phyloP scores from a whole-genome alignment of 2,888 invertebrate species.

The Meganola albula region DNA sequence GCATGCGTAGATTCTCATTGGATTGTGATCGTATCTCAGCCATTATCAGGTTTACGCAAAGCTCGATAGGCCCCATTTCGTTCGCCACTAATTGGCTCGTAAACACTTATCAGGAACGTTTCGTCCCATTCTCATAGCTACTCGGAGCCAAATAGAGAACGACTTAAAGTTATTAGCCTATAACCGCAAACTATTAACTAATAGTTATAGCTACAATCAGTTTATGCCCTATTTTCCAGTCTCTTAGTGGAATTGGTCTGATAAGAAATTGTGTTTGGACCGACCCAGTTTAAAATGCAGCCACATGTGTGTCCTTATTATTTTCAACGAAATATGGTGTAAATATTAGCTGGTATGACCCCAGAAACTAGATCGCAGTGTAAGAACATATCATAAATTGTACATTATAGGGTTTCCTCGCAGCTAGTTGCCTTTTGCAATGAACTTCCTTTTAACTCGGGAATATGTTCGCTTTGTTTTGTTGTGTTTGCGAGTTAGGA shows the following conservation, averaged over 20 bases:
- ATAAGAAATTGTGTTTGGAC: constrained; percentile 37
- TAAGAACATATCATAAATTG: constrained; percentile 67
- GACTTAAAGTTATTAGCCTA: constrained; percentile 40
- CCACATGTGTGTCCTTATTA: constrained; percentile 48
- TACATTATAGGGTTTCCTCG: constrained; percentile 67
- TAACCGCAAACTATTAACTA: constrained; percentile 38
- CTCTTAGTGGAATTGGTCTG: constrained; percentile 32
- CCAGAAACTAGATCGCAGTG: constrained; percentile 55
- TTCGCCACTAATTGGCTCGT: constrained; percentile 60
- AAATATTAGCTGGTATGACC: constrained; percentile 57
- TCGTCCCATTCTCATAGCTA: constrained; percentile 44
- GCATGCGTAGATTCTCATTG: constrained; percentile 3
- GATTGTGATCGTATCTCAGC: constrained; percentile 40
- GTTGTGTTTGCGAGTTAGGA: constrained; percentile 72
- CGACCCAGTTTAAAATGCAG: constrained; percentile 32
- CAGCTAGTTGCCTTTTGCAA: constrained; percentile 70
- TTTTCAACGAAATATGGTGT: constrained; percentile 51
- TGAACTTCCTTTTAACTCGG: constrained; percentile 67
- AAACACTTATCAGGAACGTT: constrained; percentile 65
- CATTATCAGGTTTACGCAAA: constrained; percentile 51
- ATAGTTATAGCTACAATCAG: background rate
- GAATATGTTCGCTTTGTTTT: constrained; percentile 72
- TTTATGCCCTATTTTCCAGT: constrained; percentile 21
- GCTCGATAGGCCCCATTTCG: constrained; percentile 52
- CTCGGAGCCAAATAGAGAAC: constrained; percentile 48